Conservation (phyloP, 2,113 vertebrate genomes). For the Ammospiza caudacuta region DNA sequence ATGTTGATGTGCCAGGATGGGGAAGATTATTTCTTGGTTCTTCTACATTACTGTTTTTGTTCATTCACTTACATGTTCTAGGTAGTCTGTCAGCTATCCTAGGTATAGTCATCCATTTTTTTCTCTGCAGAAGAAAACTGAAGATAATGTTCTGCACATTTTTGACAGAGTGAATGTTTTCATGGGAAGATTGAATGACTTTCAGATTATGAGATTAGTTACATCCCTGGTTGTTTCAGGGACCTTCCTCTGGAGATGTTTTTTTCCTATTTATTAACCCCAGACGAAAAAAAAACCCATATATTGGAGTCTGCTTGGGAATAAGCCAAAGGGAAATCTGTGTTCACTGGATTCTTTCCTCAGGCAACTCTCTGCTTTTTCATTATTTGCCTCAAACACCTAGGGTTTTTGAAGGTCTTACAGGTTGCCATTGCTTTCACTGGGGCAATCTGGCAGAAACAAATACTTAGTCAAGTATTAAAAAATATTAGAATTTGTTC, state of each 20-base stretch:
- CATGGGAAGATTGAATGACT: not conserved
- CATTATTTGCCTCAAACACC: not conserved
- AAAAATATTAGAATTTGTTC: not conserved
- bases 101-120: not conserved
- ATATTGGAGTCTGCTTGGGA: not conserved
- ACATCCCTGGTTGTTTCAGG: not conserved
- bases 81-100: not conserved
- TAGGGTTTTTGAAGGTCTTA: not conserved
- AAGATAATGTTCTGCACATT: not conserved
- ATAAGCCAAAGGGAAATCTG: not conserved
- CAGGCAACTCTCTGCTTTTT: not conserved
- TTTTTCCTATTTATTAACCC: not conserved
- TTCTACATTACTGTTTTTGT: not conserved
- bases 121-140: not conserved
- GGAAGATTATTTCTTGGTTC: not conserved
- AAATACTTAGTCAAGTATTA: not conserved
- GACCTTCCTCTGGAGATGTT: not conserved
- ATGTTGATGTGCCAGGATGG: not conserved
- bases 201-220: not conserved
- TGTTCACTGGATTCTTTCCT: not conserved
- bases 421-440: not conserved
- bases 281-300: rapidly evolving
- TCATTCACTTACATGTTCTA: not conserved
- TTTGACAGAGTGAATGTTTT: not conserved
- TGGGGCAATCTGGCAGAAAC: not conserved